Evolutionary conservation across 2,888 invertebrate genomes (phyloP).

Genomic region (Oasisia sp.): DNA sequence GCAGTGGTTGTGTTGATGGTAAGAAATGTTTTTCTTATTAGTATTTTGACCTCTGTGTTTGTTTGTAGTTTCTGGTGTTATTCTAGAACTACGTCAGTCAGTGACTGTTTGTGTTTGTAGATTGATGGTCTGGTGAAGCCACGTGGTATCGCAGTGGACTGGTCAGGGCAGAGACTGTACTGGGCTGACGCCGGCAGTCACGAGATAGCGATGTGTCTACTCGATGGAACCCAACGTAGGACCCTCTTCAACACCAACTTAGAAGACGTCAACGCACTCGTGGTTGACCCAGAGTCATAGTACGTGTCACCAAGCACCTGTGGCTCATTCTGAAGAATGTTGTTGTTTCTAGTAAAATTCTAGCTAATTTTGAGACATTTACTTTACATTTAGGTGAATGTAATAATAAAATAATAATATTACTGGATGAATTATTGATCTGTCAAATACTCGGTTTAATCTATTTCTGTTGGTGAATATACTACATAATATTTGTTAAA

Average conservation of each 20-base stretch:
- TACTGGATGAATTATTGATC: no score
- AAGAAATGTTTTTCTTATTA: no score
- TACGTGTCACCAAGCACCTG: constrained; percentile 13
- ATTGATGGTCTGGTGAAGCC: constrained; percentile 29
- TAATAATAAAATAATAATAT: no score
- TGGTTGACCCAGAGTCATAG: constrained; percentile 38
- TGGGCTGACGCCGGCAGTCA: constrained; percentile 66
- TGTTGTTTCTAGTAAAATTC: not conserved
- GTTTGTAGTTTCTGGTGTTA: no score
- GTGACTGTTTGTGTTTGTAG: not conserved
- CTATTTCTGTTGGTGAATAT: no score
- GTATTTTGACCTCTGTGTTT: no score
- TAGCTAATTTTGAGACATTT: constrained; percentile 19
- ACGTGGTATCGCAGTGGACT: constrained; percentile 69
- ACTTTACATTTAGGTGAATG: no score
- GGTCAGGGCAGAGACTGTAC: constrained; percentile 67
- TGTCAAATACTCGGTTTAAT: no score
- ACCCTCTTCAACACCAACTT: constrained; percentile 37
- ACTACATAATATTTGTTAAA: no score
- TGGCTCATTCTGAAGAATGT: no score
- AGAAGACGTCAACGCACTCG: constrained; percentile 36
- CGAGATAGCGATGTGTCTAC: constrained; percentile 32
- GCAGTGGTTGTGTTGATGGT: not conserved
- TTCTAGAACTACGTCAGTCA: not conserved
- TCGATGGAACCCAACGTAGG: constrained; percentile 21